Percentiles rank a stretch among this genome's conserved stretches.
Conservation (phyloP, 2,888 invertebrate species). For the Drepana falcataria region DNA sequence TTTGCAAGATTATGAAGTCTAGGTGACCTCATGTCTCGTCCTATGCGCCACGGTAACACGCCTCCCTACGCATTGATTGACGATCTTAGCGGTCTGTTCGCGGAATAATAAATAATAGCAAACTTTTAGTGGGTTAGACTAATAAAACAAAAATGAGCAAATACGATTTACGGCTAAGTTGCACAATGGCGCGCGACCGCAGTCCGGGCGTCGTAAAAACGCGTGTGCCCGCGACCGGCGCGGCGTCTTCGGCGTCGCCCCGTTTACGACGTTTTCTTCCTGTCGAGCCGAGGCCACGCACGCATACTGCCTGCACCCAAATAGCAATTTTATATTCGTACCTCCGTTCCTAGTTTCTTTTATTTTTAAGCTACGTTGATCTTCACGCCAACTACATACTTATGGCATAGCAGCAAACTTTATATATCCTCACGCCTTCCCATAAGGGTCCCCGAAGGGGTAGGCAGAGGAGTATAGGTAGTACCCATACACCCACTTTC, state of each 20-base stretch:
- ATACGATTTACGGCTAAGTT: neutral
- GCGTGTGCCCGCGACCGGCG: slow-evolving; percentile 19
- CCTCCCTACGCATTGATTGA: too few species aligned
- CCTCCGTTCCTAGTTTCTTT: neutral
- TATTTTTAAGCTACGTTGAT: too few species aligned
- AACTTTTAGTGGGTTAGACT: neutral
- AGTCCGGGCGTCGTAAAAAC: slow-evolving; percentile 32
- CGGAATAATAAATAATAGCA: neutral
- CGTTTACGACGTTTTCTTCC: slow-evolving; percentile 48
- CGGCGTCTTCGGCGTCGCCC: slow-evolving; percentile 10
- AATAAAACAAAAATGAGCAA: neutral
- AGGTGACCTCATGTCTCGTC: too few species aligned
- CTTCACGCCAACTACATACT: too few species aligned
- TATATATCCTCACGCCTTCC: too few species aligned
- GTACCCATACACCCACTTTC: too few species aligned
- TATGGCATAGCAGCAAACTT: too few species aligned
- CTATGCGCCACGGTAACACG: too few species aligned
- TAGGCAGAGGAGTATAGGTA: too few species aligned
- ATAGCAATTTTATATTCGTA: neutral
- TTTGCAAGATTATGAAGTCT: too few species aligned
- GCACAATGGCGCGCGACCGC: slow-evolving; percentile 7
- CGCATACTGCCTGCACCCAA: slow-evolving; percentile 20
- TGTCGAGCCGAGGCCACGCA: slow-evolving; percentile 19
- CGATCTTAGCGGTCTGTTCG: neutral
- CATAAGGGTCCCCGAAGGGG: too few species aligned